phyloP scores from a whole-genome alignment of 2,888 invertebrate species.

The Nasonia oneida region DNA sequence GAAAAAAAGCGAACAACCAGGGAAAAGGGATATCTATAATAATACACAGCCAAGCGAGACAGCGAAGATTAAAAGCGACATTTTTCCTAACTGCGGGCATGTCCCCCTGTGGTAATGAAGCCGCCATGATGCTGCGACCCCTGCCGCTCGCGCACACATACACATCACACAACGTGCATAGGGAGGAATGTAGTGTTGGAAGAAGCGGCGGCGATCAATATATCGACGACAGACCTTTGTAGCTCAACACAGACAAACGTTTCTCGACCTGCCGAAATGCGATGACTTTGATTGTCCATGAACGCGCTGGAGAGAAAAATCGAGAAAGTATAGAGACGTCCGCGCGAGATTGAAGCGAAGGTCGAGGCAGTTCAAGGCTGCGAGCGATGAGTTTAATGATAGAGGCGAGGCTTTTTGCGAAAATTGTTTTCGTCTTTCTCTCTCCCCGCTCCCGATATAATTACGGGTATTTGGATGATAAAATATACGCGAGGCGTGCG shows the following conservation, averaged over 20 bases:
- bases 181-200: not conserved
- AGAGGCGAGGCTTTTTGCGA: not conserved
- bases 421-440: not conserved
- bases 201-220: slow-evolving; percentile 40
- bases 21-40: not conserved
- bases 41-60: not conserved
- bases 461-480: not conserved
- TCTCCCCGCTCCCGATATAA: not conserved
- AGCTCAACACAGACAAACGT: not conserved
- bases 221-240: slow-evolving; percentile 21
- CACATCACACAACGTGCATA: not conserved
- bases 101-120: slow-evolving; percentile 20
- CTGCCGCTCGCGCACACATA: not conserved
- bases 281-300: not conserved
- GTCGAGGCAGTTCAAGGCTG: not conserved
- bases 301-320: not conserved
- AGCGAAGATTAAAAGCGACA: slow-evolving; percentile 44
- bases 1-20: not conserved
- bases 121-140: not conserved
- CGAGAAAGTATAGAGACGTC: not conserved
- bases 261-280: slow-evolving; percentile 6
- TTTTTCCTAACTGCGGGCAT: not conserved
- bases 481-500: not conserved
- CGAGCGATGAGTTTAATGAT: slow-evolving; percentile 10
- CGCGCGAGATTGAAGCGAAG: not conserved